Percentiles rank a stretch among this genome's conserved stretches.
Evolutionary conservation across 2,113 vertebrate genomes (phyloP).

Genomic region (Pangasianodon gigas): DNA sequence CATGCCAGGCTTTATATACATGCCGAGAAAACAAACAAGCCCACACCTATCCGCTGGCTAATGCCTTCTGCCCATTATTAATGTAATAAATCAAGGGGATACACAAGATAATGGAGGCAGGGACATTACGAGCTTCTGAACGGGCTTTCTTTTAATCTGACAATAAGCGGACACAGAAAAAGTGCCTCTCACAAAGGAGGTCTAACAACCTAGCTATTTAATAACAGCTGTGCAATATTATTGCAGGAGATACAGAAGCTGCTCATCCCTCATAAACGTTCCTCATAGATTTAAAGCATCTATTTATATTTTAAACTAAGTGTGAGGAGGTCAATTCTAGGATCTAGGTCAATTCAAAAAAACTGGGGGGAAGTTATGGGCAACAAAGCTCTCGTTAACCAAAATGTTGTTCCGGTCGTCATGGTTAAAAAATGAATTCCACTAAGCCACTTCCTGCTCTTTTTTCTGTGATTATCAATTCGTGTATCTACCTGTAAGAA

Average conservation of each 20-base stretch:
- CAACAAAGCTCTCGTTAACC: constrained; percentile 10
- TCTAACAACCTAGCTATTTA: constrained; percentile 21
- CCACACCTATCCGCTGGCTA: constrained; percentile 15
- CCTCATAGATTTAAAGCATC: not conserved
- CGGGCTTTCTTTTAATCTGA: constrained; percentile 24
- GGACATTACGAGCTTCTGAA: constrained; percentile 33
- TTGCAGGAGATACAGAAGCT: not conserved
- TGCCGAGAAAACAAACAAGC: constrained; percentile 28
- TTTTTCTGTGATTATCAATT: constrained; percentile 5
- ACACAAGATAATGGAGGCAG: constrained; percentile 21
- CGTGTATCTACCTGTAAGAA: constrained; percentile 2
- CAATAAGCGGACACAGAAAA: constrained; percentile 11
- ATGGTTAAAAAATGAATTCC: constrained; percentile 7
- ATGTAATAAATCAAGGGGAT: constrained; percentile 38
- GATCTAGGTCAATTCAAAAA: not conserved
- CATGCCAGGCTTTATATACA: constrained; percentile 24
- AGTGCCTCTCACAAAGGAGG: constrained; percentile 1
- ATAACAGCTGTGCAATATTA: not conserved
- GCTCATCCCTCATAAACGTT: not conserved
- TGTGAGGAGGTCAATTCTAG: not conserved
- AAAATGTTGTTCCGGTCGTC: not conserved
- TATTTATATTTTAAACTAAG: constrained; percentile 15
- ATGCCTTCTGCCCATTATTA: constrained; percentile 32
- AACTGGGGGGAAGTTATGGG: not conserved
- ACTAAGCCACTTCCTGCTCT: constrained; percentile 32